Evolutionary conservation across 2,888 invertebrate species (phyloP), one percentile per base, ranked within the genome.

Genomic region (Netelia virgata): DNA sequence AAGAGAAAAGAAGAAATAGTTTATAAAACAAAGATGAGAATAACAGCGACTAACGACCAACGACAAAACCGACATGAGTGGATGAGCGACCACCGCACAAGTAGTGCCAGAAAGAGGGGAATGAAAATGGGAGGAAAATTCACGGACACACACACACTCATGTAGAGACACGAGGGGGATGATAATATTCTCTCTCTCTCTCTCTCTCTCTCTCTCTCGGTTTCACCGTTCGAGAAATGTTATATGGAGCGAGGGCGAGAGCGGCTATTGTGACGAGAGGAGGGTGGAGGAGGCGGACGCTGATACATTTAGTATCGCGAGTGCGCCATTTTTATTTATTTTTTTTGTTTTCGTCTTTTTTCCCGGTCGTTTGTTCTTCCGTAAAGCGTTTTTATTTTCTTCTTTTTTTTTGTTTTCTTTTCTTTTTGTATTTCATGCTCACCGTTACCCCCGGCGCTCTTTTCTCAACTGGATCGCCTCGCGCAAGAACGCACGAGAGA

Each of bases 251-350:
- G 43, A n/a, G 43, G 50, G 36, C 23, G 20, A 70, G 64, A 70
- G 47, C 43, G 66, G 59, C 81, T 63, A 79, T 84, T 84, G 82
- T 84, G 63, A 78, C 57, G 72, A 70, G 64, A 47, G 55, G 69
- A 79, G 77, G 77, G 50, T 59, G 6, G 28, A 55, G 43, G 69
- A 69, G 69, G 69, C 61, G 69, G 55, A 70, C 81, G 77, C 77
- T 74, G 81, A 70, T 64, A 78, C 84, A 84, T 84, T 84, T 84
- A 84, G 78, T 57, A 61, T 59, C 66, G 61, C 70, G 69, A 84
- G 59, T 53, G 66, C 55, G 57, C 70, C 41, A 55, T 77, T 28
- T 73, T 9, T 43, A 5, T 28, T 3, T 28, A 1, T 20, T 77
- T 61, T 74, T 80, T 66, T 82, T 72, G 66, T 74, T 70, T 57